Evolutionary conservation across 2,113 vertebrate species (phyloP).

Genomic region (Aplodontia rufa): DNA sequence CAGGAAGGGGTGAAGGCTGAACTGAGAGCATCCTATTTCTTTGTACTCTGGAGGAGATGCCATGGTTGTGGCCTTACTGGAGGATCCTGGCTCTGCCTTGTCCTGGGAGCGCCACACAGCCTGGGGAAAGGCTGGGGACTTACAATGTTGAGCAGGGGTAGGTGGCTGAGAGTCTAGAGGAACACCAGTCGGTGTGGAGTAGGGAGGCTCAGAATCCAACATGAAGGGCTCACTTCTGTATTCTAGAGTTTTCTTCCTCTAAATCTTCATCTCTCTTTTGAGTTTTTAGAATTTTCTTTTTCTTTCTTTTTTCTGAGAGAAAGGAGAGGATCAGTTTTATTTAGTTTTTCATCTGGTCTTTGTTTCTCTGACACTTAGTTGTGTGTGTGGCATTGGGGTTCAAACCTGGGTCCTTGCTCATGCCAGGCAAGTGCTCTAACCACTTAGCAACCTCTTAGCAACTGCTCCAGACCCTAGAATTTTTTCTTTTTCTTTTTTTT

Average conservation of each 20-base stretch:
- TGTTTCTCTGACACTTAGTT: too few species aligned
- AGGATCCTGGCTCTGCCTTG: background rate
- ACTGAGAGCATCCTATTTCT: background rate
- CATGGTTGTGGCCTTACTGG: background rate
- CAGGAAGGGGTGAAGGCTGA: background rate
- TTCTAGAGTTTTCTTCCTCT: background rate
- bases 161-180: background rate
- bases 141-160: background rate
- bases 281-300: background rate
- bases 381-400: too few species aligned
- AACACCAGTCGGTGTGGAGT: background rate
- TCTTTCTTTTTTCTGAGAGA: too few species aligned
- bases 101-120: background rate
- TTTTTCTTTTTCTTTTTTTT: too few species aligned
- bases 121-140: background rate
- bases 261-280: background rate
- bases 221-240: background rate
- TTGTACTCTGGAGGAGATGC: background rate
- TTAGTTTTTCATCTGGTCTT: too few species aligned
- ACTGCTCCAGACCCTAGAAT: too few species aligned
- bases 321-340: background rate
- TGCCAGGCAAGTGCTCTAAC: too few species aligned
- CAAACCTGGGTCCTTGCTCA: too few species aligned
- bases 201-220: background rate
- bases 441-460: too few species aligned